A percentile compares a stretch with the other conserved stretches of the same genome.
Evolutionary conservation across 2,113 vertebrate species (phyloP).

Genomic region (Lampris incognitus): DNA sequence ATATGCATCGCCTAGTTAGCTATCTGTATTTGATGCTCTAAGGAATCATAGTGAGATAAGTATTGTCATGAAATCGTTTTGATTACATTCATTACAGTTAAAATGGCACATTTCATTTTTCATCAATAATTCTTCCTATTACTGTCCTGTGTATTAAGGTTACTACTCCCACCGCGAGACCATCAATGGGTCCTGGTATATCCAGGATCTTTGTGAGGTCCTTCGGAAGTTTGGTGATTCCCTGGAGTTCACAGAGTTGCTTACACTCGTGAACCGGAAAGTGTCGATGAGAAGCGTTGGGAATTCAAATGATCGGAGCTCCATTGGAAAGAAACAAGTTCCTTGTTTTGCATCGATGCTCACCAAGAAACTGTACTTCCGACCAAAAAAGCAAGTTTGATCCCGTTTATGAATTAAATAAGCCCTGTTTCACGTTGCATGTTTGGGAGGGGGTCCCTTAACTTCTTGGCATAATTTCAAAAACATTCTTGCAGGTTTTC

Average conservation of each 20-base stretch:
- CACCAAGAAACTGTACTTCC: conserved; percentile 93
- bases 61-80: too few relatives aligned
- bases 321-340: conserved; percentile 95
- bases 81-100: too few relatives aligned
- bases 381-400: conserved; percentile 76
- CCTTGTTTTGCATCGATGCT: conserved; percentile 98
- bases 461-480: neutral
- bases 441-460: neutral
- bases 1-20: too few relatives aligned
- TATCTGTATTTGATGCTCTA: too few relatives aligned
- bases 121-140: too few relatives aligned
- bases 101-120: too few relatives aligned
- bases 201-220: conserved; percentile 92
- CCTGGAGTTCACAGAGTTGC: conserved; percentile 93
- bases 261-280: conserved; percentile 93
- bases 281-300: conserved; percentile 88
- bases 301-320: conserved; percentile 58
- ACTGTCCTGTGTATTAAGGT: conserved; percentile 76
- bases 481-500: neutral
- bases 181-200: conserved; percentile 92
- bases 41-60: too few relatives aligned
- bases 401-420: neutral
- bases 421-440: conserved; percentile 3
- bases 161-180: conserved; percentile 95
- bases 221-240: conserved; percentile 83